Evolutionary conservation across 2,797 vertebrate genomes (phyloP), one percentile per base, ranked within the genome.

Genomic region (Pangasius djambal): DNA sequence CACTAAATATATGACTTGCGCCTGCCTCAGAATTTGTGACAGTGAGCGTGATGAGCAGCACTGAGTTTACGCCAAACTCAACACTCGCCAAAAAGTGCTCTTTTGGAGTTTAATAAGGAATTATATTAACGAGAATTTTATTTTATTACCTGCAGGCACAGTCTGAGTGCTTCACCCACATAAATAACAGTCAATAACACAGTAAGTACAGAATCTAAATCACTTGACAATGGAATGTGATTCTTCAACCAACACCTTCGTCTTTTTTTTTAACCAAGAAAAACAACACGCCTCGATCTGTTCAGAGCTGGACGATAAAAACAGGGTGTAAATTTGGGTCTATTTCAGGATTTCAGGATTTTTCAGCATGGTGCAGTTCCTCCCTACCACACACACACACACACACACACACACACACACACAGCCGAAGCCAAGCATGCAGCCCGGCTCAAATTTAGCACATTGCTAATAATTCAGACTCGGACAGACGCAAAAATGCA

Each of bases 271-370:
- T 55, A 31, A 34, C 12, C 10, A 25, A 50, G 55, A 55, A 55
- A 48, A 25, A 75, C 72, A 4, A 8, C 25, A 57, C 34, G 7
- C 20, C 57, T 61, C 31, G 1, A 15, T 61, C 31, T 37, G 55
- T 6, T 61, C 34, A 25, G 20, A 55, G 28, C 40, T 10, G 9
- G 20, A 44, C 9, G 9, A 74, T 25, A 74, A 74, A 44, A 12
- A 12, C 40, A 25, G 22, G 37, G 70, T 25, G 20, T 25, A 74
- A 10, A 8, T 78, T 13, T 31, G 78, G 78, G 55, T 20, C 55
- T 25, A 40, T 15, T 82, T 82, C 34, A 82, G 55, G 78, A 37
- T 59, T 81, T 59, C 34, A 82, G 55, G 78, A 37, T 59, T 81
- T 59, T 59, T 57, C 52, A 81, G 55, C 2, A 22, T 82, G 34